Base-by-base conservation (phyloP, 2,113 vertebrate genomes). In the Leptocoma aspasia region DNA sequence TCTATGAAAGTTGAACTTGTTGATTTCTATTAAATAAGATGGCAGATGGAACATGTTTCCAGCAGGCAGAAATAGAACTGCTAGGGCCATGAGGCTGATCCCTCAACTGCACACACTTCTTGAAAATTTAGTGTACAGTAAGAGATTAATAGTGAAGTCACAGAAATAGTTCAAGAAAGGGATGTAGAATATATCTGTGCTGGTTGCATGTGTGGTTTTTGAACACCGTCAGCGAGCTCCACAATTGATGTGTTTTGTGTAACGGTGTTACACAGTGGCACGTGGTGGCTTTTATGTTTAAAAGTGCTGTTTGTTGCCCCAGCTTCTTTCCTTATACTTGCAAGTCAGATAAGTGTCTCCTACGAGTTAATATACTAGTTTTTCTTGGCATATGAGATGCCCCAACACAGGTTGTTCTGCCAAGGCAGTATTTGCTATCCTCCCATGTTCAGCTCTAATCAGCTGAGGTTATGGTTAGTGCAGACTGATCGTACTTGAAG, bases 391-490 rank as follows among this genome's bases (percentile, higher is more conserved):
- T 54, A 7, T 61, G 78, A 84, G 65, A 28, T 77, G 26, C 54
- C 83, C 41, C 71, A 92, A 52, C 70, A 64, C 59, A 89, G 63
- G 70, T 37, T 44, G 39, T 92, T 95, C 78, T 76, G 7, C 44
- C 71, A 91, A 82, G 27, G 28, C 76, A 35, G 11, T 96, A 78
- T 97, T 98, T 97, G 82, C 65, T 28, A 39, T 65, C n/a, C 49
- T 61, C 52, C 31, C 26, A 3, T 54, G 10, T 82, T 96, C 9
- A 2, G 10, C 37, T 86, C 56, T 69, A 7, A 42, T 64, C 49
- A 85, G n/a, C 59, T 56, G 59, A 90, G 61, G 21, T 66, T 75
- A 20, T 10, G 3, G 53, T 76, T 82, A 37, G 16, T 57, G 81
- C 45, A 71, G 53, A 19, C 21, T 75, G 50, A 69, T 71, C 5